Base-by-base conservation (phyloP, 2,113 vertebrate species). In the Symphodus melops region DNA sequence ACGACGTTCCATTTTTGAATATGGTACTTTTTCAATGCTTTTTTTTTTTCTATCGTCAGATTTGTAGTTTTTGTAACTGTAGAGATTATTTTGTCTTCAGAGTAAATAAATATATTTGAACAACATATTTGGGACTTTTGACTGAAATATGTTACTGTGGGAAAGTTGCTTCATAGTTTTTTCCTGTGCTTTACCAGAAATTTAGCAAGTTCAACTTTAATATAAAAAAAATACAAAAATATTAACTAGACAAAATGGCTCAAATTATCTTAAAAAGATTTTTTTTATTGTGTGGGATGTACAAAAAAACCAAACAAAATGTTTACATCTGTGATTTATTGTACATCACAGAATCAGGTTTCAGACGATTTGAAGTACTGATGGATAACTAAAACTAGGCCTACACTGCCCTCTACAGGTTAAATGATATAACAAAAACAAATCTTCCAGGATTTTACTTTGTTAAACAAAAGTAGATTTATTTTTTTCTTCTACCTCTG, bases 31-130 rank as follows among this genome's bases (percentile, higher is more conserved):
- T 81, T 81, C 54, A 56, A 12, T 42, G 67, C 42, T 52, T 72
- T 37, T 33, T 60, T 28, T 70, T 76, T 86, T 81, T 70, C 46
- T 84, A 42, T 78, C 84, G 64, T 49, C 81, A 77, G 17, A 88
- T 87, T 90, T 87, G 87, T 91, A 86, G 82, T 83, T 84, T 90
- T 86, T 92, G 83, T 89, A 89, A 77, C 82, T 90, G 80, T 91
- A 91, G 90, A 91, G 69, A 85, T 83, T 88, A 84, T 87, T 90
- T 90, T 85, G 83, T 84, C 83, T 88, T 91, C 82, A 91, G 89
- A 92, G 88, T 83, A 89, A 91, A 92, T 91, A 91, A 90, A 92
- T 91, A 91, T 91, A 90, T 92, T 90, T 93, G 87, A 91, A 83
- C 20, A 20, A 21, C 72, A 63, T 13, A 5, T 17, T 20, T 59